These are phyloP conservation scores for Sebastes iracundus DNA, from an alignment of 2,797 vertebrate species.

Conservation along the genomic window DNA sequence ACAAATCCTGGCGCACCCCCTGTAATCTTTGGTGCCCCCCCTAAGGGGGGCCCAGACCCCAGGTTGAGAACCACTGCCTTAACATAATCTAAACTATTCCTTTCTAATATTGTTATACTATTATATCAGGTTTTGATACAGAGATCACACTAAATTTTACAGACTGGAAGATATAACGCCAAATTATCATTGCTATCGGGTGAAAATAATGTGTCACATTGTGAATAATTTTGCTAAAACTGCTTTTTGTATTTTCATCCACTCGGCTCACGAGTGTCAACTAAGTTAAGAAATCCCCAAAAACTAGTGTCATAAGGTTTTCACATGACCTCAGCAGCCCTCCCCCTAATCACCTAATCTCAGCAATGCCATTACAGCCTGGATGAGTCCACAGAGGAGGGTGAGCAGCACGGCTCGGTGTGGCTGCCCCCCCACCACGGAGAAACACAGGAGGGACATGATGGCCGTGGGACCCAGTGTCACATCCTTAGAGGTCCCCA, in stretches of 20 bases:
- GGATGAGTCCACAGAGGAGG: constrained; percentile 91
- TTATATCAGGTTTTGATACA: neutral
- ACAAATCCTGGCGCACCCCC: too few species aligned
- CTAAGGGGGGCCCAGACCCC: too few species aligned
- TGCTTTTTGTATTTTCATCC: neutral
- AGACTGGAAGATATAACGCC: neutral
- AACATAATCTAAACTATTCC: neutral
- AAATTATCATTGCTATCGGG: neutral
- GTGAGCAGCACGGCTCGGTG: constrained; percentile 88
- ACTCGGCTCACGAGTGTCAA: neutral
- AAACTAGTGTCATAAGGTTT: constrained; percentile 23
- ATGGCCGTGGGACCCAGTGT: constrained; percentile 96
- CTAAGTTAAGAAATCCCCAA: neutral
- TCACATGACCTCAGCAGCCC: constrained; percentile 5
- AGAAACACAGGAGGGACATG: constrained; percentile 94
- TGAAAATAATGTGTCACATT: neutral
- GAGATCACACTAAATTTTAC: neutral
- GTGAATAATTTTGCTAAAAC: neutral
- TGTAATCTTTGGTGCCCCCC: too few species aligned
- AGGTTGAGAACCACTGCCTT: too few species aligned
- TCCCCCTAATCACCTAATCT: constrained; percentile 86
- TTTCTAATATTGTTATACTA: neutral
- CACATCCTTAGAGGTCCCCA: constrained; percentile 95
- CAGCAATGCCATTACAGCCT: constrained; percentile 90
- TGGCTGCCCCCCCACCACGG: constrained; percentile 84